Base-by-base conservation (phyloP, 2,888 invertebrate species). In the Pseudococcus viburni region DNA sequence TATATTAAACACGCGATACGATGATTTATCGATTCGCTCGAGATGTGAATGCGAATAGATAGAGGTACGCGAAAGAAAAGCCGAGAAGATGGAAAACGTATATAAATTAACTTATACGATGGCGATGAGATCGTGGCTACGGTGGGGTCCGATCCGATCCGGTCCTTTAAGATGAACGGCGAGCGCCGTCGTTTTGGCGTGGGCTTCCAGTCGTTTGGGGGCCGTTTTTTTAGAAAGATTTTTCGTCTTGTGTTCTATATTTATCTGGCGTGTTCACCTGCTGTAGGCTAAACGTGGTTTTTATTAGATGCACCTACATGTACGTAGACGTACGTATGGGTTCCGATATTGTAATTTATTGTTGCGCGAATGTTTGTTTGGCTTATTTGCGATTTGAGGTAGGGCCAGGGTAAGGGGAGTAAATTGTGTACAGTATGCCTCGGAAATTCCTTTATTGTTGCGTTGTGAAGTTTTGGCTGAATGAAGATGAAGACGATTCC, bases 261-360 rank as follows among this genome's bases (percentile, higher is more conserved):
- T 73, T 73, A 26, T 73, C 26, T 73, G 33, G 33, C 22, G 68
- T 42, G 80, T 80, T 80, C 80, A 80, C 80, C 80, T 80, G 80
- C 80, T 80, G 42, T 80, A 80, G 80, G 80, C 80, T 80, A 80
- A 80, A 80, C 80, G 33, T 46, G 80, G 33, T 80, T 80, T 80
- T 80, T 80, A 80, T 80, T 80, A 46, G 80, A 80, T 80, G 80
- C 80, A 80, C 80, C 80, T 80, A 80, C 80, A 19, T 19, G 19
- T 73, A 33, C 26, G 26, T 33, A 33, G 26, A 33, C 2, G 33
- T 59, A 59, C 19, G 19, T 59, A 59, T 59, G 19, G 19, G 59
- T 19, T 59, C 19, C 19, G 59, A 59, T 59, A 55, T 55, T 55
- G 17, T 55, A 59, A 59, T 59, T 59, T 59, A 59, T 59, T 59